Base-by-base conservation (phyloP, 2,888 invertebrate species). In the Volucella inflata region DNA sequence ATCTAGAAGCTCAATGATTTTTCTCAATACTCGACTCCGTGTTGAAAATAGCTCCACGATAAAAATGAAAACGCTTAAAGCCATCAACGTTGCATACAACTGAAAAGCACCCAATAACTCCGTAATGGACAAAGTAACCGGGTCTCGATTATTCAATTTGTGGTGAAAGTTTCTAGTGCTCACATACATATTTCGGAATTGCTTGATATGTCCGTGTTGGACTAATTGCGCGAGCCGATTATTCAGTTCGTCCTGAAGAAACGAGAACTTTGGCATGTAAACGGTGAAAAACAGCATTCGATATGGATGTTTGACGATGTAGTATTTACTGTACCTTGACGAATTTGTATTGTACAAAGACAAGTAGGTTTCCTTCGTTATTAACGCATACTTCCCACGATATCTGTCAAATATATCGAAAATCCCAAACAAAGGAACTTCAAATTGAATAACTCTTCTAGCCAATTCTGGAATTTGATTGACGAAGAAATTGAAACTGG, bases 191-290 rank as follows among this genome's bases (percentile, higher is more conserved):
- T 59, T 8, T 10, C 17, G n/a, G 1, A 9, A 9, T 9, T 14
- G 59, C 9, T 11, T 1, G 0, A 59, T 10, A 21, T 48, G 2
- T 38, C 71, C 71, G 14, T 6, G 48, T 6, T 0, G 16, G 6
- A 1, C 2, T 30, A 60, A 30, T 11, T 42, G 36, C 12, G 44
- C 11, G 3, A 74, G 11, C 9, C 10, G 16, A 8, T 9, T 10
- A 9, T 64, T 36, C 1, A 74, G 53, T 38, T 46, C 62, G 16
- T 14, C 21, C 0, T 36, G n/a, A 2, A 74, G 12, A 38, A 21
- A 55, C n/a, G 72, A 74, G 21, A 30, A 55, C 9, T 64, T 62
- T 9, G 12, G 30, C 8, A 74, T 10, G 17, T 55, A 36, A 11
- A 46, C 0, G 46, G 46, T 44, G 2, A 2, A 11, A 12, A 12